Evolutionary conservation across 2,888 invertebrate genomes (phyloP).

Genomic region (Dicranocentrus wangi): DNA sequence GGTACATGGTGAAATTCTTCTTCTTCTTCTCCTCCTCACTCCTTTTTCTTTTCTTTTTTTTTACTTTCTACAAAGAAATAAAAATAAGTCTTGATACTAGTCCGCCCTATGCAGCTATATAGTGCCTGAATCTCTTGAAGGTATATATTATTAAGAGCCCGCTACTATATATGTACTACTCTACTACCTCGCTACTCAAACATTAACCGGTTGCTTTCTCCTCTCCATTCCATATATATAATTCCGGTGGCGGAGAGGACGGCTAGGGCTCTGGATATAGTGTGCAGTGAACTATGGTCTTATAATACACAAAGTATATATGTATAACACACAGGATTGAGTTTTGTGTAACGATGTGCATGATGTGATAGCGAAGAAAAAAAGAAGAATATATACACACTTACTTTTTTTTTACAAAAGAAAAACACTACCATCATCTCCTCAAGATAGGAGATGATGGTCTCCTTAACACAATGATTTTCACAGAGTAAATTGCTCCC

Average conservation of each 20-base stretch:
- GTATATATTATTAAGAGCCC: too few relatives aligned
- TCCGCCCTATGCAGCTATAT: not conserved
- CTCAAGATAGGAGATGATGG: constrained; percentile 9
- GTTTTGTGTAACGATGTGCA: not conserved
- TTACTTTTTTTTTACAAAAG: not conserved
- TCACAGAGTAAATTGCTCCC: constrained; percentile 53
- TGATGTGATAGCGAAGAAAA: not conserved
- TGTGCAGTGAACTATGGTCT: too few relatives aligned
- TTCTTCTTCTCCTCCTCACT: too few relatives aligned
- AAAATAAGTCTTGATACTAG: not conserved
- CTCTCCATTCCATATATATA: too few relatives aligned
- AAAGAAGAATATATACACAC: not conserved
- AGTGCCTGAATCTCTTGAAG: not conserved
- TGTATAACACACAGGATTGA: too few relatives aligned
- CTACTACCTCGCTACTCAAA: too few relatives aligned
- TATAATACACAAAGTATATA: too few relatives aligned
- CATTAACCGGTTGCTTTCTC: too few relatives aligned
- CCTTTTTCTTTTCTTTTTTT: too few relatives aligned
- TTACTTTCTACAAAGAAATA: constrained; percentile 10
- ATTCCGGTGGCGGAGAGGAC: too few relatives aligned
- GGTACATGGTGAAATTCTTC: constrained; percentile 57
- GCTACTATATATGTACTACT: too few relatives aligned
- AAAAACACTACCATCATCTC: constrained; percentile 20
- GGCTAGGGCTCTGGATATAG: too few relatives aligned
- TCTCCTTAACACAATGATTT: constrained; percentile 41